phyloP scores from a whole-genome alignment of 2,797 vertebrate species.

The Chaetophractus vellerosus region DNA sequence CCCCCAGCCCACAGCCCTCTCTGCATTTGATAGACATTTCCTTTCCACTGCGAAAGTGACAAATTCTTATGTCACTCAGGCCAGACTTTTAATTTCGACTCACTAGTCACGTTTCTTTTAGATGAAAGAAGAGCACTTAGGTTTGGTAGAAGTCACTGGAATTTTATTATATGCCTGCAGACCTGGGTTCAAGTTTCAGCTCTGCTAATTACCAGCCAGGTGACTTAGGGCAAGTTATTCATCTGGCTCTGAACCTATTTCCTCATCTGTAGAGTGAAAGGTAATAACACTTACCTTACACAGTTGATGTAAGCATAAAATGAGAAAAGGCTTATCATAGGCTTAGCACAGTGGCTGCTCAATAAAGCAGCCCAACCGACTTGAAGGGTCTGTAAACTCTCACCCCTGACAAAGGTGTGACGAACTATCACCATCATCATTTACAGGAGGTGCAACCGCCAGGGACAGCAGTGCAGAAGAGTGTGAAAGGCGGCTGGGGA shows the following conservation, averaged over 20 bases:
- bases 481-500: fast-evolving
- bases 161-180: not conserved
- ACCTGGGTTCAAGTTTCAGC: not conserved
- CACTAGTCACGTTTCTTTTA: not conserved
- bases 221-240: not conserved
- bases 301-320: fast-evolving
- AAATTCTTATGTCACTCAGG: too few relatives aligned
- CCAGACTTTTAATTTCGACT: not conserved
- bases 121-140: not conserved
- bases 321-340: fast-evolving
- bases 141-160: too few relatives aligned
- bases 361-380: fast-evolving
- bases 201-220: not conserved
- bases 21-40: not conserved
- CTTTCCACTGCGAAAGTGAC: not conserved
- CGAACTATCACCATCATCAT: not conserved
- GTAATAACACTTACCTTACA: not conserved
- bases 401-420: not conserved
- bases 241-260: not conserved
- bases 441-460: fast-evolving
- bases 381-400: not conserved
- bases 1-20: not conserved
- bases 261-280: not conserved
- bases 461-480: not conserved
- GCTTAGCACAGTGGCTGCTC: fast-evolving